Base-by-base conservation (phyloP, 2,888 invertebrate species). In the Sipha maydis region DNA sequence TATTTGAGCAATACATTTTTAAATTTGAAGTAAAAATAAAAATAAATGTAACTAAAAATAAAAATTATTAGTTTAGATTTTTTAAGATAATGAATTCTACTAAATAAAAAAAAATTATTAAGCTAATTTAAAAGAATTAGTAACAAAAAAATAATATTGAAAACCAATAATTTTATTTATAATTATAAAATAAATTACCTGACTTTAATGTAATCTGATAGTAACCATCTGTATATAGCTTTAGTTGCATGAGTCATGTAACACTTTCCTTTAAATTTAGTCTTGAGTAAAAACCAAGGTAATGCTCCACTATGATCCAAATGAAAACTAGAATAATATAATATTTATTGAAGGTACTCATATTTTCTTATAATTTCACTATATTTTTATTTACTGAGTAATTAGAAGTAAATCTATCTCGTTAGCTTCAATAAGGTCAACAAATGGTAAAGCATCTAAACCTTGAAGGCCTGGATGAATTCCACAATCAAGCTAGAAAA, bases 231-330 rank as follows among this genome's bases (percentile, higher is more conserved):
- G 92, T 99, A 99, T 91, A 99, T 99, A 48, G 99, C 99, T 93
- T 99, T 99, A 0, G 99, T 99, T 0, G 99, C 99, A 92, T 99
- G 99, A 0, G 99, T 99, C 99, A 99, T 99, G 92, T 99, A 99
- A 92, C 99, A 99, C 75, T 98, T 94, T 0, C 99, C 99, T 91
- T 97, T 98, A 92, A 99, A 99, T 85, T 97, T 97, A 0, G 99
- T 99, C 92, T 99, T 99, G 91, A 96, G 95, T 54, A 99, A 93
- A 92, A 99, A 98, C 98, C 99, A 99, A 0, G 99, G 99, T 89
- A 99, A 92, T 0, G 99, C 99, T 3, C 99, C 99, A 91, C 98
- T 97, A 93, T 99, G 99, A 92, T 99, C 99, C 92, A 99, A 93
- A 93, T 99, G 99, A 92, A 99, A 99, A 93, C 97, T 97, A 91